Evolutionary conservation across 2,888 invertebrate genomes (phyloP), one percentile per base, ranked within the genome.

Genomic region (Tanypteryx hageni): DNA sequence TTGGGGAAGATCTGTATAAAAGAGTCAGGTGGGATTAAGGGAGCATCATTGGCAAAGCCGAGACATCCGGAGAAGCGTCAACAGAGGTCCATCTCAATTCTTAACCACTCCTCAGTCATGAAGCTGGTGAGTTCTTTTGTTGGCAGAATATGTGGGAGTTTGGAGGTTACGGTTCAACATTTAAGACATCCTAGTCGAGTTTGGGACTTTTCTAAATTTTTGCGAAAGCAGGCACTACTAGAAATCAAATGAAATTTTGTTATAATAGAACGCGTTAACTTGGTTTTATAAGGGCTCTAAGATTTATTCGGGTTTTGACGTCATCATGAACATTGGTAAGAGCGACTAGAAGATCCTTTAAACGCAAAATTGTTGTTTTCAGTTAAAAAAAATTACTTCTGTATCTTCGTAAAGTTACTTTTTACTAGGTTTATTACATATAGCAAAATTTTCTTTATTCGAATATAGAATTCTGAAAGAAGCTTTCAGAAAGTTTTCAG

Each of bases 1-100:
- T 56, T 83, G 61, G 9, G 64, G 27, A n/a, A 9, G 58, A 22
- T 44, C 22, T 13, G n/a, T 68, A 44, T 89, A 64, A 89, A 89
- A 89, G 89, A 64, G 89, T 64, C 89, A 59, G 68, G 31, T 27
- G 8, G 89, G 89, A 64, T 64, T 31, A n/a, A 64, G 44, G 89
- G 22, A 18, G 89, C 64, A 89, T 68, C 89, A 89, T 64, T 89
- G 68, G 89, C 68, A 64, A 61, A 31, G 89, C n/a, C 44, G 89
- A 89, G 31, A n/a, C 68, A 64, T 64, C 89, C 44, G 11, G 18
- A 89, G 68, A 11, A 89, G 44, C 89, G 64, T 89, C 89, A 64
- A n/a, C 44, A 89, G 16, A 27, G 16, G 27, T 13, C 16, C 18
- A 89, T 3, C 59, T 31, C n/a, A 44, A 11, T 18, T 16, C 9